Evolutionary conservation across 2,113 vertebrate genomes (phyloP).

Genomic region (Platanista minor): DNA sequence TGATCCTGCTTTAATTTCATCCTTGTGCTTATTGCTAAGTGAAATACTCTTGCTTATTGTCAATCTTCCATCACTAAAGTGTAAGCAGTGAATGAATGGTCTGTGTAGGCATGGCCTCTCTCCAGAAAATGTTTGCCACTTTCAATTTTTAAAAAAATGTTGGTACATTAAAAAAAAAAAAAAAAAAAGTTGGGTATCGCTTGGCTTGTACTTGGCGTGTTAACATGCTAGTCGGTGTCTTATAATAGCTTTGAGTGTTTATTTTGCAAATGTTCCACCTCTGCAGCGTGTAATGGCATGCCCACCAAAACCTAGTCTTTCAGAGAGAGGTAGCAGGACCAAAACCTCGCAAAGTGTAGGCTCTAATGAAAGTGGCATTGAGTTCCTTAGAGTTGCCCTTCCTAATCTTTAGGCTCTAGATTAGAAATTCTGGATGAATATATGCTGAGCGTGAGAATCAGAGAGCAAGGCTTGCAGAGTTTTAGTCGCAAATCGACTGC

Average conservation of each 20-base stretch:
- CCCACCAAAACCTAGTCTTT: not conserved
- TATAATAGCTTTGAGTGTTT: not conserved
- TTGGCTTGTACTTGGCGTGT: not conserved
- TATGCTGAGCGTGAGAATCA: not conserved
- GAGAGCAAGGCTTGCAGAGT: not conserved
- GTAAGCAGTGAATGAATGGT: not conserved
- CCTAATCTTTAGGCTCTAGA: not conserved
- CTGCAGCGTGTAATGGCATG: not conserved
- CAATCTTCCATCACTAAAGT: not conserved
- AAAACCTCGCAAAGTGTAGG: not conserved
- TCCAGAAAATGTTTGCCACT: not conserved
- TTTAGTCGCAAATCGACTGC: not conserved
- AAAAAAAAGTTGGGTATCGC: not conserved
- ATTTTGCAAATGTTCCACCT: not conserved
- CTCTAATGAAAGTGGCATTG: not conserved
- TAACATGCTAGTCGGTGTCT: not conserved
- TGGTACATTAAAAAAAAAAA: not conserved
- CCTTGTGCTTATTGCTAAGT: not conserved
- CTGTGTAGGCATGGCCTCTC: too few relatives aligned
- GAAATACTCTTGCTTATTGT: not conserved
- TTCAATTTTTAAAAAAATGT: not conserved
- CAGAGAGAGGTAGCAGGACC: not conserved
- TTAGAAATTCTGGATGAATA: not conserved
- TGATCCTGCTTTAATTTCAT: not conserved
- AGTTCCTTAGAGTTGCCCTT: not conserved